Conservation (phyloP, 2,888 invertebrate species). For the Bugula neritina region DNA sequence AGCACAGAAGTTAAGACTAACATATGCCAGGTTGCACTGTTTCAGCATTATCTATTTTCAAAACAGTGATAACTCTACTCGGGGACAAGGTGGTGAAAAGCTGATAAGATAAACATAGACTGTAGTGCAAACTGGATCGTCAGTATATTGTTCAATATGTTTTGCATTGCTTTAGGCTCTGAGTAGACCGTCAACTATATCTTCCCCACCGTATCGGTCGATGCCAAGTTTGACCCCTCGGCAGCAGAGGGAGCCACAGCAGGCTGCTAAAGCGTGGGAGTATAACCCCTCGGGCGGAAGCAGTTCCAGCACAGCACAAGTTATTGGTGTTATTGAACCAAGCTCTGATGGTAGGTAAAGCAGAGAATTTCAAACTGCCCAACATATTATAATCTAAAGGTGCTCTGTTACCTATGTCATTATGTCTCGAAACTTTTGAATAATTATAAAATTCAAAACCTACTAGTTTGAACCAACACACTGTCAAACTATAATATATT, state of each 20-base stretch:
- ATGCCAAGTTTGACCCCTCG: background rate
- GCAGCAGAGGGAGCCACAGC: background rate
- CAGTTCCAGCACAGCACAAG: background rate
- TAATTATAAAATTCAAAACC: too few species aligned
- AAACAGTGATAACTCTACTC: too few species aligned
- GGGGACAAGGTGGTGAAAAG: too few species aligned
- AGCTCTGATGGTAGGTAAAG: background rate
- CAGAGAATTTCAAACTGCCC: too few species aligned
- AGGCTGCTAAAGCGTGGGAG: constrained; percentile 3
- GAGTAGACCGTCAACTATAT: background rate
- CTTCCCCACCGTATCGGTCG: background rate
- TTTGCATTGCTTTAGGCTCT: background rate
- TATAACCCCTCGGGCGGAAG: background rate
- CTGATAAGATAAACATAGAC: background rate
- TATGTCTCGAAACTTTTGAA: too few species aligned
- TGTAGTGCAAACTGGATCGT: background rate
- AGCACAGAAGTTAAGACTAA: too few species aligned
- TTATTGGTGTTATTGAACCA: constrained; percentile 14
- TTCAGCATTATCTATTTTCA: too few species aligned
- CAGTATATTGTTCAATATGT: background rate
- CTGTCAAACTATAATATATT: too few species aligned
- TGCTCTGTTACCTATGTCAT: too few species aligned
- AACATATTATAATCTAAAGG: too few species aligned
- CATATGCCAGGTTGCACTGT: too few species aligned
- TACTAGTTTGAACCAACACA: too few species aligned